Evolutionary conservation across 37 sponge, comb jelly and placozoan species (phyloP), one percentile per base, ranked within the genome.

Genomic region (Crambe crambe): DNA sequence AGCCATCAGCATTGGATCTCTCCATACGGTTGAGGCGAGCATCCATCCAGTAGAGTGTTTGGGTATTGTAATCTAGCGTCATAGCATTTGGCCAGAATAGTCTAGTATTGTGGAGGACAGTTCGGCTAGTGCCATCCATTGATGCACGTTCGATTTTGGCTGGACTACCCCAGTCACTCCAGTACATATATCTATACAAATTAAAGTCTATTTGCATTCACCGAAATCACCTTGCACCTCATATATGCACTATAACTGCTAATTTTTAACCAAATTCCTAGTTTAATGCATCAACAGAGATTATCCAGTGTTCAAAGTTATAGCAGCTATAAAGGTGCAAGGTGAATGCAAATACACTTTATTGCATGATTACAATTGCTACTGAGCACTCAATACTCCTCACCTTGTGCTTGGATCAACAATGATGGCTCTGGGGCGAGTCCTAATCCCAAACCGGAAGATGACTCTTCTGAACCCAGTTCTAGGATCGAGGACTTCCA

Each of bases 21-120:
- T 93, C 86, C 10, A 93, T 36, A 21, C 17, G 47, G 42, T 82
- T 77, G 18, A 77, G 32, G 29, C 42, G 64, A 4, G 90, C 86
- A 72, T 93, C 93, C 10, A 76, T 79, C 89, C 93, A 93, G 83
- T 85, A 93, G 29, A 93, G 83, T 0, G 74, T 85, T 20, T 89
- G 79, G 4, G 83, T 65, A 15, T 30, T 56, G 26, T 67, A 68
- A 69, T 93, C 93, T 38, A 93, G 47, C 2, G 93, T 75, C 6
- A 93, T 64, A 23, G 77, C 90, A 67, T 83, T 91, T 0, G 91
- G 86, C 82, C 78, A 82, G 21, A 58, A 15, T 0, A 91, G 71
- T 2, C 27, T 31, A 9, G 79, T 84, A 68, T 54, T 58, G 61
- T 67, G 75, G 44, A 91, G 71, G 10, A 37, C 27, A 6, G 32